These are phyloP conservation scores for Matsumurasca onukii DNA, from an alignment of 1,140 invertebrate genomes.

Conservation along the genomic window DNA sequence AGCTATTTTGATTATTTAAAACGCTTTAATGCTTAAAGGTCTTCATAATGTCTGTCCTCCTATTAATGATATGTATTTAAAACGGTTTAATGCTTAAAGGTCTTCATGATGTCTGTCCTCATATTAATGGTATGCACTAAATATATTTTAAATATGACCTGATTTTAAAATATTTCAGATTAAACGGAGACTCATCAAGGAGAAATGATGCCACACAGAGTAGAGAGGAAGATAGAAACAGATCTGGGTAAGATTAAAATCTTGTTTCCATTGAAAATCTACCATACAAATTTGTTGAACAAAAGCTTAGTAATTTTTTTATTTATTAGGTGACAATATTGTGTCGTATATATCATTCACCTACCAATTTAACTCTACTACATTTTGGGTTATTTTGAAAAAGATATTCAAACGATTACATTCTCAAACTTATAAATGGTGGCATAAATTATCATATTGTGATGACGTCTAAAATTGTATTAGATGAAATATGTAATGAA, in stretches of 20 bases:
- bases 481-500: too few relatives aligned
- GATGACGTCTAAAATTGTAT: too few relatives aligned
- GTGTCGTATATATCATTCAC: background rate
- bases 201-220: background rate
- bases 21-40: background rate
- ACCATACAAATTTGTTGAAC: background rate
- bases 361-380: too few relatives aligned
- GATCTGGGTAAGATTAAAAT: background rate
- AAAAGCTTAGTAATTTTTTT: background rate
- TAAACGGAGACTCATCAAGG: background rate
- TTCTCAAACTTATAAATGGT: too few relatives aligned
- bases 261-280: background rate
- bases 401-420: background rate
- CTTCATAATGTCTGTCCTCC: background rate
- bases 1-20: background rate
- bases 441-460: too few relatives aligned
- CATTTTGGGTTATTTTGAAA: background rate
- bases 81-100: background rate
- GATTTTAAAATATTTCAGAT: constrained; percentile 3
- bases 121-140: background rate
- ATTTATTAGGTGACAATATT: background rate
- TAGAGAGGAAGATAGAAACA: background rate
- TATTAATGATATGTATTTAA: background rate
- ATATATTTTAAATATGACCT: background rate
- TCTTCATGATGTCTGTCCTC: background rate